phyloP scores from a whole-genome alignment of 2,888 invertebrate species.

The Mycalesis mineus region DNA sequence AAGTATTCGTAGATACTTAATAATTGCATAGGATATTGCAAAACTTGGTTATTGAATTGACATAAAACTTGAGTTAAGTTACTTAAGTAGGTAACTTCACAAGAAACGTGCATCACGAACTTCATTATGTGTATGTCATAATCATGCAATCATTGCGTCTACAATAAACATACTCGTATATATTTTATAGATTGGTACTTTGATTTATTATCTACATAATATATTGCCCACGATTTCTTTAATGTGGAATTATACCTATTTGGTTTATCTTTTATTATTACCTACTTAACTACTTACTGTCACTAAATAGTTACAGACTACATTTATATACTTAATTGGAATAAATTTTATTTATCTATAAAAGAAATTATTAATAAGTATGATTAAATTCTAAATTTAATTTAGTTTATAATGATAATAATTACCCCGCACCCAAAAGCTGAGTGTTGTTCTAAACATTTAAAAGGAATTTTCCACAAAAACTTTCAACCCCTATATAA shows the following conservation, averaged over 20 bases:
- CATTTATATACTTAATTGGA: no score
- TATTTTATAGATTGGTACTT: background rate
- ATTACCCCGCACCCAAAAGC: no score
- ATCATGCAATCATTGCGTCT: conserved; percentile 13
- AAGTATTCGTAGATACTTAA: background rate
- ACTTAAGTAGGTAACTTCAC: background rate
- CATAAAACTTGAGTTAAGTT: conserved; percentile 10
- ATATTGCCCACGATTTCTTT: background rate
- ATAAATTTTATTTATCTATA: no score
- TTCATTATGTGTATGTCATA: conserved; percentile 19
- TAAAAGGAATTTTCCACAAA: no score
- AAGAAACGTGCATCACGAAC: conserved; percentile 22
- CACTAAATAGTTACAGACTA: no score
- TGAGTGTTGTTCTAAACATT: no score
- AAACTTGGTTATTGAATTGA: conserved; percentile 7
- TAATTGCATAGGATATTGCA: background rate
- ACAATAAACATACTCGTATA: background rate
- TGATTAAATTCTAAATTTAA: no score
- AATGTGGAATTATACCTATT: background rate
- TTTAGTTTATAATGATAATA: no score
- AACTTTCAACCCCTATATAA: no score
- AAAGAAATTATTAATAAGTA: no score
- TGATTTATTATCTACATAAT: background rate
- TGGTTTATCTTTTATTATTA: background rate
- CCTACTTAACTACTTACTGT: no score